phyloP scores from a whole-genome alignment of 2,888 invertebrate genomes.

The Scaptomyza polygonia region DNA sequence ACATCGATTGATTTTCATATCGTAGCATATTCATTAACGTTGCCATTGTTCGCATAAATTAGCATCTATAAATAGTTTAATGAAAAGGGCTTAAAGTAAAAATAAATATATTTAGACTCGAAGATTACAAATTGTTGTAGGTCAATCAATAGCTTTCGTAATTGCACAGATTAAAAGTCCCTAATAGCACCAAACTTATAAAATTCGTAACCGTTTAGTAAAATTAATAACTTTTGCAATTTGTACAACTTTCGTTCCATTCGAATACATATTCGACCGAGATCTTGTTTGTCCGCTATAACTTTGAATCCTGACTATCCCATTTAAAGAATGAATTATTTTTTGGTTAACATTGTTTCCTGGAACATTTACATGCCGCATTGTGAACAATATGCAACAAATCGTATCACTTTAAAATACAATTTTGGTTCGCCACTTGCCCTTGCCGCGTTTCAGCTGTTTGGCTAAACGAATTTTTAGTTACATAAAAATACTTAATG shows the following conservation, averaged over 20 bases:
- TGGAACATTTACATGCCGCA: constrained; percentile 28
- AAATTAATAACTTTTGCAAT: background rate
- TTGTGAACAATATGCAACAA: constrained; percentile 3
- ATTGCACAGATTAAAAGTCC: constrained; percentile 10
- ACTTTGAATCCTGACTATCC: background rate
- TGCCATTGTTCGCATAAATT: constrained; percentile 4
- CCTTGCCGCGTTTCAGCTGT: constrained; percentile 43
- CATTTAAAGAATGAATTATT: constrained; percentile 1
- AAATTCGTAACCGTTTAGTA: no score
- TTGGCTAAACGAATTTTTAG: constrained; percentile 39
- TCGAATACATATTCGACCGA: background rate
- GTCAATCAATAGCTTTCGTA: constrained; percentile 11
- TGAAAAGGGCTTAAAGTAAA: constrained; percentile 1
- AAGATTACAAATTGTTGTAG: constrained; percentile 2
- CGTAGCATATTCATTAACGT: constrained; percentile 11
- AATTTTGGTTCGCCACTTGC: constrained; percentile 17
- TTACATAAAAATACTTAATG: constrained; percentile 30
- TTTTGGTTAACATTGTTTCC: background rate
- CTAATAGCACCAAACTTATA: constrained; percentile 16
- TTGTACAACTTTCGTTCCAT: constrained; percentile 1
- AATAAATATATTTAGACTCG: background rate
- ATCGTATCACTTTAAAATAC: background rate
- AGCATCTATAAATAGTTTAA: constrained; percentile 14
- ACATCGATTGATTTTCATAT: constrained; percentile 21
- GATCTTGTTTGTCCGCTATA: constrained; percentile 2